Conservation (phyloP, 1,140 invertebrate genomes). For the Globodera rostochiensis region DNA sequence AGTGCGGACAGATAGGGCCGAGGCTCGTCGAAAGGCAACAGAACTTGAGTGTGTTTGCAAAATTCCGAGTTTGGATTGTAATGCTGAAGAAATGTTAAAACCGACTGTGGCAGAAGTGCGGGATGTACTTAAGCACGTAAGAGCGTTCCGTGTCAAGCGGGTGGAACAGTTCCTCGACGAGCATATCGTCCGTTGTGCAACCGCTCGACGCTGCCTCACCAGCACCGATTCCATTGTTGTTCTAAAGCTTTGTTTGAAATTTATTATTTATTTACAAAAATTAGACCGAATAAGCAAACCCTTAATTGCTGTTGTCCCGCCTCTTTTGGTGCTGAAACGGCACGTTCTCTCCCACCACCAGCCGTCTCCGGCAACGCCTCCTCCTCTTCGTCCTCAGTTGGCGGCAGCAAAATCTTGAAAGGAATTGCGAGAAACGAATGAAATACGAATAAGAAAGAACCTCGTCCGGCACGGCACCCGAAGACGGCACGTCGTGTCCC, state of each 20-base stretch:
- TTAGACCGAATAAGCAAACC: no score
- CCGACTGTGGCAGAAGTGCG: constrained; percentile 21
- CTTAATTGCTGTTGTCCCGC: no score
- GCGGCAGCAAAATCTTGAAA: not conserved
- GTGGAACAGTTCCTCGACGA: constrained; percentile 21
- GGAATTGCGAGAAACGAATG: no score
- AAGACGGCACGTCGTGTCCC: not conserved
- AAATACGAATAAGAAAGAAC: not conserved
- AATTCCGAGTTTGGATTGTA: not conserved
- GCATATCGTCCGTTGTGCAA: constrained; percentile 1
- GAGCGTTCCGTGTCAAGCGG: constrained; percentile 21
- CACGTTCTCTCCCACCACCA: not conserved
- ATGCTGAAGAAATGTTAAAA: not conserved
- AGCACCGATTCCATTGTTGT: not conserved
- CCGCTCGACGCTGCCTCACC: not conserved
- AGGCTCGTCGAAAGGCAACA: constrained; percentile 36
- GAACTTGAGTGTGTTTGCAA: constrained; percentile 13
- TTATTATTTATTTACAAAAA: no score
- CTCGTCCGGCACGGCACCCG: not conserved
- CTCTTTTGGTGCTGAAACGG: not conserved
- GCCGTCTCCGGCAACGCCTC: not conserved
- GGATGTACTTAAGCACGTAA: constrained; percentile 17
- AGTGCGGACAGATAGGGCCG: constrained; percentile 31
- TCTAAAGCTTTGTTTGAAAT: not conserved
- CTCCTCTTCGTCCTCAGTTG: not conserved